A percentile compares a stretch with the other conserved stretches of the same genome.
phyloP scores from a whole-genome alignment of 2,797 vertebrate genomes.

The Phataginus tricuspis region DNA sequence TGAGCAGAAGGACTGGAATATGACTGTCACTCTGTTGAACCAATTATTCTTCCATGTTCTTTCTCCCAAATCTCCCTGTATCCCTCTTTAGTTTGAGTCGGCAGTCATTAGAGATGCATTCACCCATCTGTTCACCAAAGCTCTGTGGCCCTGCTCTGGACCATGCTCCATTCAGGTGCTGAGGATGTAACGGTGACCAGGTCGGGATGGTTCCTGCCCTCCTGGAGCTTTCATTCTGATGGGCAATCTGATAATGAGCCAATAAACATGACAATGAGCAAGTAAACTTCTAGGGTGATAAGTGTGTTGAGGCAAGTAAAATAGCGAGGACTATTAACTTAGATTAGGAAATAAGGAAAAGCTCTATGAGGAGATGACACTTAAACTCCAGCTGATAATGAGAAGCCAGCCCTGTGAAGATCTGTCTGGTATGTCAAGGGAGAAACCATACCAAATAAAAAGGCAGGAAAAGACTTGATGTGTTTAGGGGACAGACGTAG shows the following conservation, averaged over 20 bases:
- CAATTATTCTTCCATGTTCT: not conserved
- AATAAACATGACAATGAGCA: not conserved
- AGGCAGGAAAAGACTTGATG: not conserved
- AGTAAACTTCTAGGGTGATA: not conserved
- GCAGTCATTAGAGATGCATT: not conserved
- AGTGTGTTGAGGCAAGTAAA: not conserved
- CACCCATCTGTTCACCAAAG: not conserved
- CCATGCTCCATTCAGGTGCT: not conserved
- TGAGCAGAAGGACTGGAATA: not conserved
- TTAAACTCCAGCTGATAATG: not conserved
- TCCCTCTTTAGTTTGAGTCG: not conserved
- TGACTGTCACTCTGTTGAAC: not conserved
- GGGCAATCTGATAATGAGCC: not conserved
- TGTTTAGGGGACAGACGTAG: not conserved
- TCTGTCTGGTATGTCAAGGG: not conserved
- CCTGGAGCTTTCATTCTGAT: not conserved
- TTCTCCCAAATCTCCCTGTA: not conserved
- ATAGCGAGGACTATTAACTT: not conserved
- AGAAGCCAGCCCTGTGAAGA: not conserved
- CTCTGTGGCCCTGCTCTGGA: not conserved
- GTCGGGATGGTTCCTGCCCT: not conserved
- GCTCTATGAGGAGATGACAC: not conserved
- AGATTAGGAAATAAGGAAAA: not conserved
- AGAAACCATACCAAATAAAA: not conserved
- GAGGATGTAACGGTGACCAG: too few species aligned